Evolutionary conservation across 2,797 vertebrate genomes (phyloP).

Genomic region (Pygocentrus nattereri): DNA sequence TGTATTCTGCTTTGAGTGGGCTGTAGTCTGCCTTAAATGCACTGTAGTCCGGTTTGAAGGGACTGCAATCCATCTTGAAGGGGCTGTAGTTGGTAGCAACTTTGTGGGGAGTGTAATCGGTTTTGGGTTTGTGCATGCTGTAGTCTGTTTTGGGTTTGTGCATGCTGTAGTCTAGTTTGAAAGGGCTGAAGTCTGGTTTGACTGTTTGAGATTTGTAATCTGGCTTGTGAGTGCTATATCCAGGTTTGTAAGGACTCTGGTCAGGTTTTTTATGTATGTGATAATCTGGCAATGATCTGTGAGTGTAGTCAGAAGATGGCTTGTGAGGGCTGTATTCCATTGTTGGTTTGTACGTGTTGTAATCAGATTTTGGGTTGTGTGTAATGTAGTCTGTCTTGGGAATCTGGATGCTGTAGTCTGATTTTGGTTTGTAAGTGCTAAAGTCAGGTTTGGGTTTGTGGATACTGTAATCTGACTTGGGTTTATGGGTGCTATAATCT

Average conservation of each 20-base stretch:
- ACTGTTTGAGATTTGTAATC: slow-evolving; percentile 78
- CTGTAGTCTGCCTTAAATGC: slow-evolving; percentile 79
- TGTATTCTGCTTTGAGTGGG: slow-evolving; percentile 78
- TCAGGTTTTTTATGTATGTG: slow-evolving; percentile 71
- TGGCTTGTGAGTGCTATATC: slow-evolving; percentile 77
- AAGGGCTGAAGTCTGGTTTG: slow-evolving; percentile 78
- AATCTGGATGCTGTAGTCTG: slow-evolving; percentile 79
- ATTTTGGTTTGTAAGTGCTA: slow-evolving; percentile 77
- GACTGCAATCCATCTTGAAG: slow-evolving; percentile 76
- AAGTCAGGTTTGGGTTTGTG: slow-evolving; percentile 79
- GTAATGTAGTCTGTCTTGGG: slow-evolving; percentile 77
- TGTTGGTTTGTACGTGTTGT: slow-evolving; percentile 76
- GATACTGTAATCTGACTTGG: slow-evolving; percentile 76
- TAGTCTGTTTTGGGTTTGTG: slow-evolving; percentile 78
- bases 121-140: slow-evolving; percentile 77
- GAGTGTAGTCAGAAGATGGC: slow-evolving; percentile 71
- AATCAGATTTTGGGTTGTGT: slow-evolving; percentile 76
- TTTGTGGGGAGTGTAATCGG: slow-evolving; percentile 79
- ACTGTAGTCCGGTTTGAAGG: slow-evolving; percentile 74
- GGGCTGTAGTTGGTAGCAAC: slow-evolving; percentile 75
- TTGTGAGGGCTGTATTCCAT: slow-evolving; percentile 79
- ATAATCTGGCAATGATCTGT: slow-evolving; percentile 78
- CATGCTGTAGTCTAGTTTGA: slow-evolving; percentile 78
- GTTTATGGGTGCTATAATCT: slow-evolving; percentile 71
- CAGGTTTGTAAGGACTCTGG: slow-evolving; percentile 77